Evolutionary conservation across 2,888 invertebrate genomes (phyloP).

Genomic region (Cantharis flavilabris): DNA sequence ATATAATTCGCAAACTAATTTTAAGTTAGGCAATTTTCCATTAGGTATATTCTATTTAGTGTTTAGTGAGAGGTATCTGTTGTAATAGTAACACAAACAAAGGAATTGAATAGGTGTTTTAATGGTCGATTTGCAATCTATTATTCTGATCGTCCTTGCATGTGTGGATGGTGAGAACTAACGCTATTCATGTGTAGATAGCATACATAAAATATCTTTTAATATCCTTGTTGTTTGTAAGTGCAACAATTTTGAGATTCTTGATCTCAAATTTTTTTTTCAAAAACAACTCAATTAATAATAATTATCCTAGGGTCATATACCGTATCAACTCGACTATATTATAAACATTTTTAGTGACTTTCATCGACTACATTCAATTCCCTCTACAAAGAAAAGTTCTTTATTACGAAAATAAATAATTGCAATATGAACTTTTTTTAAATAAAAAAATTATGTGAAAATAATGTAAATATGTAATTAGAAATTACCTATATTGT

Average conservation of each 20-base stretch:
- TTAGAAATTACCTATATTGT: too few relatives aligned
- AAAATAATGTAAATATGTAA: too few relatives aligned
- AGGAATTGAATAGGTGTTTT: constrained; percentile 10
- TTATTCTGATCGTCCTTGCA: constrained; percentile 23
- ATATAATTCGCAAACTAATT: constrained; percentile 18
- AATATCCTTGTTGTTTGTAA: neutral
- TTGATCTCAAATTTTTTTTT: too few relatives aligned
- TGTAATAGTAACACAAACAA: constrained; percentile 12
- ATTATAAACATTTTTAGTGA: neutral
- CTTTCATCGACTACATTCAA: neutral
- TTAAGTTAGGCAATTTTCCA: constrained; percentile 27
- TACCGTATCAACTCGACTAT: neutral
- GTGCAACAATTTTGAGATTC: neutral
- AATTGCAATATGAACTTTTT: too few relatives aligned
- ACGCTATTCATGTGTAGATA: constrained; percentile 26
- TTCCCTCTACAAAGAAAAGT: too few relatives aligned
- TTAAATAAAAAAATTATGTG: too few relatives aligned
- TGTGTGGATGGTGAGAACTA: constrained; percentile 33
- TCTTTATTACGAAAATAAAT: too few relatives aligned
- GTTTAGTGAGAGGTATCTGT: constrained; percentile 10
- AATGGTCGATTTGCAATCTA: constrained; percentile 16
- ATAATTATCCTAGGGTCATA: neutral
- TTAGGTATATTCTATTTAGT: constrained; percentile 13
- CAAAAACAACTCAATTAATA: neutral
- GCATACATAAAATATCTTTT: constrained; percentile 1